Evolutionary conservation across 1,140 invertebrate genomes (phyloP).

Genomic region (Dysdera silvatica): DNA sequence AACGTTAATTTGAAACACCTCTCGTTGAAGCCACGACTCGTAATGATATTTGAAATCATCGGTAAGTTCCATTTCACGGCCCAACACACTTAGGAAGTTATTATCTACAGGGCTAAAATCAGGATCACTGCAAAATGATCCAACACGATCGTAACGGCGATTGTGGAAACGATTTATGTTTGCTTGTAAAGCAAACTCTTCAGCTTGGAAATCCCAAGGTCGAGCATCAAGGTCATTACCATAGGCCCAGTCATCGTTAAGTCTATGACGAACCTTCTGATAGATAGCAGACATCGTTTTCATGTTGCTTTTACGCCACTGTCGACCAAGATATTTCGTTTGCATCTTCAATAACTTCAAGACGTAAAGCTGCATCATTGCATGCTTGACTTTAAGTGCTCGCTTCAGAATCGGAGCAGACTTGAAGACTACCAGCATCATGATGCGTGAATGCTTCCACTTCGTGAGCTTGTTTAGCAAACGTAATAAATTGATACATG

Average conservation of each 20-base stretch:
- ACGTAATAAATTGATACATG: conserved; percentile 92
- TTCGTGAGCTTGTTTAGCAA: conserved; percentile 98
- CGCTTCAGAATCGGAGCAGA: conserved; percentile 96
- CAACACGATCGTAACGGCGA: conserved; percentile 61
- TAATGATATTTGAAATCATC: conserved; percentile 96
- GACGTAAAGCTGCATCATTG: conserved; percentile 97
- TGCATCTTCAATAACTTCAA: conserved; percentile 99
- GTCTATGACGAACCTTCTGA: conserved; percentile 72
- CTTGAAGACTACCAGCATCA: conserved; percentile 99
- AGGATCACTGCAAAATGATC: conserved; percentile 41
- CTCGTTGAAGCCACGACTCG: conserved; percentile 89
- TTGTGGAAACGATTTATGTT: conserved; percentile 94
- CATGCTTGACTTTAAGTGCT: conserved; percentile 86
- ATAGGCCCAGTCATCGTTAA: conserved; percentile 99
- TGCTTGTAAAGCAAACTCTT: conserved; percentile 87
- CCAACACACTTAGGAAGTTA: conserved; percentile 72
- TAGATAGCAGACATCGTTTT: conserved; percentile 99
- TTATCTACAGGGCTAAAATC: conserved; percentile 81
- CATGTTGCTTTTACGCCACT: conserved; percentile 99
- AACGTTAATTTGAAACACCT: conserved; percentile 76
- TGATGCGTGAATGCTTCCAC: conserved; percentile 98
- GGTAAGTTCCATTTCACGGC: conserved; percentile 62
- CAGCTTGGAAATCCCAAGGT: conserved; percentile 97
- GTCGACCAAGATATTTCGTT: conserved; percentile 95
- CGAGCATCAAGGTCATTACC: conserved; percentile 95